phyloP scores from a whole-genome alignment of 2,113 vertebrate species.

The Lonchura striata region DNA sequence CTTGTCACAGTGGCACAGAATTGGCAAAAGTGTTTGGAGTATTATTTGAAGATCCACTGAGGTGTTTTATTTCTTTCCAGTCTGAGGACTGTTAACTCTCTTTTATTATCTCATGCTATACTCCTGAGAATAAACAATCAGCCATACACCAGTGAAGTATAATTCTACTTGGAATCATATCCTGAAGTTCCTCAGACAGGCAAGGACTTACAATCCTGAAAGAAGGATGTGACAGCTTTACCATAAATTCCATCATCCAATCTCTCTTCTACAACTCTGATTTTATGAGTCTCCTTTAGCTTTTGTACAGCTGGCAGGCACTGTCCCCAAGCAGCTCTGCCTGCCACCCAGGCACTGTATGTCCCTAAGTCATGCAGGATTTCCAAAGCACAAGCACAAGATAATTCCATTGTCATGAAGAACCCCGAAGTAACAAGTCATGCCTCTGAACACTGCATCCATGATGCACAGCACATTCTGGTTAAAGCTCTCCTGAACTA shows the following conservation, averaged over 20 bases:
- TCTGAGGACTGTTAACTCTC: neutral
- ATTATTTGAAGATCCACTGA: neutral
- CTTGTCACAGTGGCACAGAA: neutral
- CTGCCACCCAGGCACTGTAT: neutral
- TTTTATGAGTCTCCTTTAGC: neutral
- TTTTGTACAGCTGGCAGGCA: neutral
- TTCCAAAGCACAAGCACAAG: neutral
- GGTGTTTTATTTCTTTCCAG: neutral
- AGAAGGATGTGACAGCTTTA: neutral
- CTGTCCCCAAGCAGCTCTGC: neutral
- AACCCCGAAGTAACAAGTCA: neutral
- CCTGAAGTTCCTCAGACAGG: neutral
- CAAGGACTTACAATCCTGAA: neutral
- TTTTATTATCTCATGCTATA: neutral
- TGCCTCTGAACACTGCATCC: neutral
- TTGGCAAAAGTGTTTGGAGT: neutral
- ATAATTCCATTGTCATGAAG: neutral
- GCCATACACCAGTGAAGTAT: neutral
- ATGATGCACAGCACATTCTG: accelerated
- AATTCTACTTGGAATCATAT: neutral
- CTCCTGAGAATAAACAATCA: neutral
- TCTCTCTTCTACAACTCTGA: neutral
- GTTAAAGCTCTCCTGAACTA: neutral
- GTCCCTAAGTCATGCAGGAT: neutral
- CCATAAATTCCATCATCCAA: neutral